Conservation (phyloP, 2,888 invertebrate species). For the Anaspis maculata region DNA sequence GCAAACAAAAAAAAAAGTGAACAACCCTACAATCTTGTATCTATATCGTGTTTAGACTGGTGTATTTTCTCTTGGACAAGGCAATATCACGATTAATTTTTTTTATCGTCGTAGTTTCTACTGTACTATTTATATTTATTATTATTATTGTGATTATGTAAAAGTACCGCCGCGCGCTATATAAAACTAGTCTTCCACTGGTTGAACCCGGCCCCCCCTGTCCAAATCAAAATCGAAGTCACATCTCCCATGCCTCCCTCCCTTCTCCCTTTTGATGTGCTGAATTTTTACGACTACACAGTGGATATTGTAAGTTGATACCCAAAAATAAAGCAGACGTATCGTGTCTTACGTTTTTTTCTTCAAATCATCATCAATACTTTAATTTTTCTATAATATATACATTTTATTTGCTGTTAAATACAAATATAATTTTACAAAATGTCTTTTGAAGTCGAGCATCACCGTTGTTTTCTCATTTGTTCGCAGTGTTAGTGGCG, state of each 20-base stretch:
- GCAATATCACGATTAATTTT: conserved; percentile 5
- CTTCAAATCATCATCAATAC: conserved; percentile 7
- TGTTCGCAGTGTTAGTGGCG: too few relatives aligned
- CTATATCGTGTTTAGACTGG: conserved; percentile 7
- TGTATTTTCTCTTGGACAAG: conserved; percentile 12
- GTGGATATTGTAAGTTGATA: too few relatives aligned
- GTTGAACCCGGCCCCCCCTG: too few relatives aligned
- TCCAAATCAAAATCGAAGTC: too few relatives aligned
- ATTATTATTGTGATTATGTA: too few relatives aligned
- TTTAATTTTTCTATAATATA: conserved; percentile 14
- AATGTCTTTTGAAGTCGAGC: conserved; percentile 24
- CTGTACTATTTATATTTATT: too few relatives aligned
- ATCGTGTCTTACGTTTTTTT: conserved; percentile 11
- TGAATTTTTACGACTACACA: conserved; percentile 2
- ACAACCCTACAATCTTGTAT: conserved; percentile 7
- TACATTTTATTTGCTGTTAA: conserved; percentile 22
- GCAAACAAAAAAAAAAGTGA: conserved; percentile 3
- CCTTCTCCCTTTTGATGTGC: conserved; percentile 10
- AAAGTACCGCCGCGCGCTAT: too few relatives aligned
- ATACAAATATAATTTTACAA: conserved; percentile 25
- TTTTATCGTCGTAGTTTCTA: too few relatives aligned
- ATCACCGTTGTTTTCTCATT: too few relatives aligned
- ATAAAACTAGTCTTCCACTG: too few relatives aligned
- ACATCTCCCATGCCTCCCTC: too few relatives aligned
- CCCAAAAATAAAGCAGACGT: too few relatives aligned